phyloP scores from a whole-genome alignment of 2,113 vertebrate species.

The Vimba vimba region DNA sequence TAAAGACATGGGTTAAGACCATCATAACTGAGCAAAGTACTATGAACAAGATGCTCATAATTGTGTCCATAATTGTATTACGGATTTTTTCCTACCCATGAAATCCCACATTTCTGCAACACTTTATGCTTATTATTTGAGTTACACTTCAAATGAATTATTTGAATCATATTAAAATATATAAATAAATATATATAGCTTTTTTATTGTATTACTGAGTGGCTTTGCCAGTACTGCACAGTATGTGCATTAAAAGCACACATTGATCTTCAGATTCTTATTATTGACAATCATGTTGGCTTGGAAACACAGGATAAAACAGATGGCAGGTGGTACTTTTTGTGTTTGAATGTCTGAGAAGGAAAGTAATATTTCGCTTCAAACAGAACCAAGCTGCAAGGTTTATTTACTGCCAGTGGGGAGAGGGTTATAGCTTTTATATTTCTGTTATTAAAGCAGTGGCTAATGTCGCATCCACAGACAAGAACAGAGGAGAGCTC shows the following conservation, averaged over 20 bases:
- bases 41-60: not conserved
- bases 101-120: not conserved
- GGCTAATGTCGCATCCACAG: conserved; percentile 47
- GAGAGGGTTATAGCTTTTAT: conserved; percentile 44
- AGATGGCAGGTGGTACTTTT: not conserved
- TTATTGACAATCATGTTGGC: not conserved
- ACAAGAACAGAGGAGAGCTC: not conserved
- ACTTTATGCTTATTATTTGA: not conserved
- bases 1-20: not conserved
- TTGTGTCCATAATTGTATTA: not conserved
- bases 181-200: too few species aligned
- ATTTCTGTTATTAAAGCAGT: conserved; percentile 51
- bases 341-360: not conserved
- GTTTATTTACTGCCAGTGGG: conserved; percentile 22
- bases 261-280: not conserved
- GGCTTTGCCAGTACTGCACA: not conserved
- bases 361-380: not conserved
- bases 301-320: conserved; percentile 19
- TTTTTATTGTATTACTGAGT: not conserved
- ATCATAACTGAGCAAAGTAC: not conserved
- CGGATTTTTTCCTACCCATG: not conserved
- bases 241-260: not conserved
- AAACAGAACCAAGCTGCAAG: not conserved
- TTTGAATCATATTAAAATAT: not conserved
- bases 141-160: not conserved